Base-by-base conservation (phyloP, 37 sponge, comb jelly and placozoan species). In the Geodia barretti region DNA sequence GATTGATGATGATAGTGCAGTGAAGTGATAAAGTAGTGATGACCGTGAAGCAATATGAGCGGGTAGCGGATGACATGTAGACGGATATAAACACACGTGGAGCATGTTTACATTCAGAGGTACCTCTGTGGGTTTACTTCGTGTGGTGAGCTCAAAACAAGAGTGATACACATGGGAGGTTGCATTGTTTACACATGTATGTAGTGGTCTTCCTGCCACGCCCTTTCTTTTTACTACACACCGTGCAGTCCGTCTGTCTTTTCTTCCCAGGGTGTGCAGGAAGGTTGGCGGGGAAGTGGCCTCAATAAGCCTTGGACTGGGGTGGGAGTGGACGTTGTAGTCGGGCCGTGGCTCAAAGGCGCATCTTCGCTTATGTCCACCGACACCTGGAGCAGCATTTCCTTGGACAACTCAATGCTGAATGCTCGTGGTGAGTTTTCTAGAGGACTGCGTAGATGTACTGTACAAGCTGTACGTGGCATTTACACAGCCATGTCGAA, bases 401-500 rank as follows among this genome's bases (percentile, higher is more conserved):
- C 71, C 11, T 43, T 20, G 20, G 72, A 59, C 26, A 80, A 30
- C 41, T 67, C 71, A 24, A 70, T 25, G 20, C 71, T 47, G 34
- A 79, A 80, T 33, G 59, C 42, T 72, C 5, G 42, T 59, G 28
- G 80, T 41, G 66, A 79, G 31, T 41, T 67, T 80, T 42, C 42
- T 17, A 28, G 64, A 62, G 3, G 64, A 2, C 64, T 62, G 64
- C 9, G 3, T 2, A 3, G 8, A 62, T 28, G 25, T 47, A 34
- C 19, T 58, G 71, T 80, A 80, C 59, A 80, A 21, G 11, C 68
- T 80, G 71, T 47, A 54, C 19, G 81, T n/a, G n/a, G n/a, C n/a
- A n/a, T n/a, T n/a, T n/a, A n/a, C n/a, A n/a, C n/a, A n/a, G n/a
- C n/a, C n/a, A n/a, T n/a, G n/a, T n/a, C n/a, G n/a, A n/a, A n/a